These are phyloP conservation scores for Meghimatium bilineatum DNA, from an alignment of 2,888 invertebrate species.

Conservation along the genomic window DNA sequence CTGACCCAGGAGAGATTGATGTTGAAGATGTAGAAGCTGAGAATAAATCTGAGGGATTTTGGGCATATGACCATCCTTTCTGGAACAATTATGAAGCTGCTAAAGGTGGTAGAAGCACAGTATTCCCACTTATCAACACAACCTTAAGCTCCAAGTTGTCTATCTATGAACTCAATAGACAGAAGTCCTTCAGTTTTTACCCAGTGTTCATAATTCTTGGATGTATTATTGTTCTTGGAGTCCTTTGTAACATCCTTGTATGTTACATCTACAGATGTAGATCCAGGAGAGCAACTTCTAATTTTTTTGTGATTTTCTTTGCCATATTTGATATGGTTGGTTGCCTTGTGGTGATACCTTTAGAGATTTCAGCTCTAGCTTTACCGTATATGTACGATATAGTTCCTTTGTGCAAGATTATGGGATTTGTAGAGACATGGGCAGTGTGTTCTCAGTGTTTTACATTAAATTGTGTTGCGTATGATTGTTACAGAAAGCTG, in stretches of 20 bases:
- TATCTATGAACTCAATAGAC: constrained; percentile 55
- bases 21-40: constrained; percentile 6
- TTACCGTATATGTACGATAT: constrained; percentile 61
- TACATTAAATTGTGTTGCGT: constrained; percentile 65
- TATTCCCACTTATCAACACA: constrained; percentile 5
- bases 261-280: constrained; percentile 65
- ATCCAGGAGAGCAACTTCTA: constrained; percentile 63
- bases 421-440: constrained; percentile 63
- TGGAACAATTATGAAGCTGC: neutral
- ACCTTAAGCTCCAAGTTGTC: constrained; percentile 5
- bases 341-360: constrained; percentile 61
- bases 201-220: constrained; percentile 61
- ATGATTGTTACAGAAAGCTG: constrained; percentile 66
- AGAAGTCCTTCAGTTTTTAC: constrained; percentile 56
- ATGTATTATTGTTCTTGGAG: constrained; percentile 57
- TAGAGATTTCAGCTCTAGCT: constrained; percentile 62
- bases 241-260: constrained; percentile 64
- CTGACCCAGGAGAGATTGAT: constrained; percentile 25
- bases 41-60: neutral
- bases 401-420: constrained; percentile 61
- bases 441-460: constrained; percentile 63
- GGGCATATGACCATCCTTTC: neutral
- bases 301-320: constrained; percentile 66
- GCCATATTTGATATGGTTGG: constrained; percentile 65
- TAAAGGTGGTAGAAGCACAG: neutral